A percentile compares a stretch with the other conserved stretches of the same genome.
Evolutionary conservation across 2,888 invertebrate genomes (phyloP).

Genomic region (Epinotia nisella): DNA sequence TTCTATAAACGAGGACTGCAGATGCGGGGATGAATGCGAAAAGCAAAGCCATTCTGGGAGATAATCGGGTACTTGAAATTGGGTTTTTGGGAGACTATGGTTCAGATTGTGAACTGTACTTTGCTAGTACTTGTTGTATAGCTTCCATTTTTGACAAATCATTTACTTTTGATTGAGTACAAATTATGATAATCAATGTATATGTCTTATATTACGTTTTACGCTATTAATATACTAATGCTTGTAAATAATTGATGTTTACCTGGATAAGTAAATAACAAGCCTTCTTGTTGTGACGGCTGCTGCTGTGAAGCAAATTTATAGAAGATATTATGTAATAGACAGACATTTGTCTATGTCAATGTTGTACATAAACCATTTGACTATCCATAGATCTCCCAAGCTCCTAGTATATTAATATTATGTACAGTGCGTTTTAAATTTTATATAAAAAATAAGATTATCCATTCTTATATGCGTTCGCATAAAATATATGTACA

Average conservation of each 20-base stretch:
- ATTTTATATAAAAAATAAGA: slow-evolving; percentile 36
- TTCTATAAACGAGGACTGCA: slow-evolving; percentile 77
- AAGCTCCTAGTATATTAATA: slow-evolving; percentile 30
- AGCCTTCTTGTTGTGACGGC: neutral
- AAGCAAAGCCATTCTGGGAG: slow-evolving; percentile 66
- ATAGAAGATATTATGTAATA: neutral
- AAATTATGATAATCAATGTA: slow-evolving; percentile 29
- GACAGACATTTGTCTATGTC: slow-evolving; percentile 15
- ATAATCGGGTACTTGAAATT: slow-evolving; percentile 49
- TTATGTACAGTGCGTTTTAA: slow-evolving; percentile 41
- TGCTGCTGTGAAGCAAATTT: slow-evolving; percentile 13
- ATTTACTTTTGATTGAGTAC: slow-evolving; percentile 21
- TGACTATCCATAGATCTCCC: slow-evolving; percentile 8
- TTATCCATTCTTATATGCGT: slow-evolving; percentile 34
- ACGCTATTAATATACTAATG: slow-evolving; percentile 4
- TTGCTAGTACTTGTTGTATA: neutral
- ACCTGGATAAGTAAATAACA: neutral
- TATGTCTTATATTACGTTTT: slow-evolving; percentile 1
- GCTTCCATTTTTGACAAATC: neutral
- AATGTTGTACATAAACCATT: slow-evolving; percentile 8
- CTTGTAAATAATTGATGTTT: slow-evolving; percentile 19
- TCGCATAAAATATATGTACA: slow-evolving; percentile 36
- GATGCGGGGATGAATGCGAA: slow-evolving; percentile 67
- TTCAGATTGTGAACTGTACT: neutral
- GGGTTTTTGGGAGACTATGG: slow-evolving; percentile 12